Evolutionary conservation across 2,888 invertebrate species (phyloP).

Genomic region (Amorpha juglandis): DNA sequence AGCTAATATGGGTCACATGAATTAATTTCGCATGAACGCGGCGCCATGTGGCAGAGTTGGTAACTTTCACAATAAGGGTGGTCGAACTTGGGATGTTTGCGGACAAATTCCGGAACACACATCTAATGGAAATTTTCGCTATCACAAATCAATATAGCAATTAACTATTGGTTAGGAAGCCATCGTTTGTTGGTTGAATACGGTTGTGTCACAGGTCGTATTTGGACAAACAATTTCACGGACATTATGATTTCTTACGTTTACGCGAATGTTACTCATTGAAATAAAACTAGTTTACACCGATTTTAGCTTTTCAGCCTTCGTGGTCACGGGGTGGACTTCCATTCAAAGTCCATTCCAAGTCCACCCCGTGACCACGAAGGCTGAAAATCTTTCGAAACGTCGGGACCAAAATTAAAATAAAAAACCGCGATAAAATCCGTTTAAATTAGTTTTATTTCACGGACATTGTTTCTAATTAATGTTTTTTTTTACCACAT

Average conservation of each 20-base stretch:
- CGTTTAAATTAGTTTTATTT: too few relatives aligned
- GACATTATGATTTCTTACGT: conserved; percentile 48
- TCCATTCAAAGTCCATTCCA: too few relatives aligned
- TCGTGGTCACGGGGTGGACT: too few relatives aligned
- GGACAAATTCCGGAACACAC: neutral
- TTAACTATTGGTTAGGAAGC: neutral
- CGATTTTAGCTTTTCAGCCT: too few relatives aligned
- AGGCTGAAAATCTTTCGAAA: too few relatives aligned
- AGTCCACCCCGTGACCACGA: too few relatives aligned
- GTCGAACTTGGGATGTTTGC: neutral
- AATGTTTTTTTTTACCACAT: too few relatives aligned
- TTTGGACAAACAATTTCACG: conserved; percentile 67
- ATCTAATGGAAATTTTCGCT: neutral
- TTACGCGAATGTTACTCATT: too few relatives aligned
- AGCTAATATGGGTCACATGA: conserved; percentile 16
- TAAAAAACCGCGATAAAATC: too few relatives aligned
- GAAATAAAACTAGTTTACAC: too few relatives aligned
- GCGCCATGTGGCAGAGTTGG: neutral
- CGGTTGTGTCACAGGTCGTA: neutral
- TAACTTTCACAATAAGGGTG: neutral
- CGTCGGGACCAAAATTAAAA: too few relatives aligned
- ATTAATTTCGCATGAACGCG: conserved; percentile 21
- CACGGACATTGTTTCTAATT: too few relatives aligned
- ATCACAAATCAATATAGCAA: neutral
- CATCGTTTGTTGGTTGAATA: neutral